phyloP scores from a whole-genome alignment of 2,113 vertebrate species.

The Peromyscus polionotus region DNA sequence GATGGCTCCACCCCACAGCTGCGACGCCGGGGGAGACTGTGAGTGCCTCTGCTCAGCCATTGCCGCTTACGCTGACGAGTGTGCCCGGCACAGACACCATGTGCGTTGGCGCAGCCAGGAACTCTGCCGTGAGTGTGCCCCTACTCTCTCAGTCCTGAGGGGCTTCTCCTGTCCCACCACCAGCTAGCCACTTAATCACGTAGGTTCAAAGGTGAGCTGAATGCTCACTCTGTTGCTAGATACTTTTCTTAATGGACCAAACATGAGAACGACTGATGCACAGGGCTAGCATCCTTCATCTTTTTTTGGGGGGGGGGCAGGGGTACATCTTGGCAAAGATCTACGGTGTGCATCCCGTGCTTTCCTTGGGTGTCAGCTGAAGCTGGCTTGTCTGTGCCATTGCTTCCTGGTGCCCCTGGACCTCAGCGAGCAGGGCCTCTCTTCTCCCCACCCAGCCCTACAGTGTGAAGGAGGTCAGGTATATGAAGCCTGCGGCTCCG shows the following conservation, averaged over 20 bases:
- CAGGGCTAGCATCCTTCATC: not conserved
- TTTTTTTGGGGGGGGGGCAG: not conserved
- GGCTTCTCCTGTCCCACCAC: not conserved
- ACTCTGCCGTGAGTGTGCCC: constrained; percentile 91
- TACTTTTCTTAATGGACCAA: not conserved
- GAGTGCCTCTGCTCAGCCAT: constrained; percentile 96
- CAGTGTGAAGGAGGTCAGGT: constrained; percentile 93
- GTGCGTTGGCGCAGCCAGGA: constrained; percentile 95
- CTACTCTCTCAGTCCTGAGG: fast-evolving
- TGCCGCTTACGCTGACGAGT: constrained; percentile 92
- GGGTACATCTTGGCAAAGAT: not conserved
- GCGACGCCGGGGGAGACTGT: constrained; percentile 93
- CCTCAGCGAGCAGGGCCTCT: not conserved
- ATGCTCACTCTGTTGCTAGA: not conserved
- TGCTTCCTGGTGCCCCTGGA: not conserved
- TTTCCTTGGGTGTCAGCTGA: not conserved
- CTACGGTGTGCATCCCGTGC: fast-evolving
- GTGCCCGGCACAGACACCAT: constrained; percentile 88
- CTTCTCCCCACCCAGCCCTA: constrained; percentile 87
- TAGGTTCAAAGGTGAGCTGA: not conserved
- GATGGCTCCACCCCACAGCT: constrained; percentile 68
- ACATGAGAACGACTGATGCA: not conserved
- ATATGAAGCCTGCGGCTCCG: constrained; percentile 92
- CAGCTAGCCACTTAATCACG: not conserved
- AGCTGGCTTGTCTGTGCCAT: not conserved